Evolutionary conservation across 2,797 vertebrate species (phyloP).

Genomic region (Trematomus bernacchii): DNA sequence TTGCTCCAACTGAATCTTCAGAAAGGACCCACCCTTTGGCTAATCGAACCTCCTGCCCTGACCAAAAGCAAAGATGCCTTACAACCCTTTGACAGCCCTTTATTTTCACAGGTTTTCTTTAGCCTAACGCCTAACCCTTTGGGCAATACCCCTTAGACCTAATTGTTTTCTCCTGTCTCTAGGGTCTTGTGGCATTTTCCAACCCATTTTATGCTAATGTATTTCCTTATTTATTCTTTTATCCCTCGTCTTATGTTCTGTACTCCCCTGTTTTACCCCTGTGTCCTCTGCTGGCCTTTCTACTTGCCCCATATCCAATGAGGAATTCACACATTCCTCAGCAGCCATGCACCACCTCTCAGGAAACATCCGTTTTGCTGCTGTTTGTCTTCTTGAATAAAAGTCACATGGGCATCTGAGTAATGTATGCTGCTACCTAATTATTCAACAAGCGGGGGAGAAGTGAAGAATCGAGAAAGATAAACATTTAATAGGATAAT

Average conservation of each 20-base stretch:
- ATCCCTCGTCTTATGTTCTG: background rate
- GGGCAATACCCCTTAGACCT: background rate
- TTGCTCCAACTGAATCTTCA: slow-evolving; percentile 22
- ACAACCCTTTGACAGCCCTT: slow-evolving; percentile 4
- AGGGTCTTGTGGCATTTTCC: background rate
- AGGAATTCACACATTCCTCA: slow-evolving; percentile 75
- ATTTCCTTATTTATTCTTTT: background rate
- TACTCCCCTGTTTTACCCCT: slow-evolving; percentile 16
- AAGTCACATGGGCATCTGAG: slow-evolving; percentile 23
- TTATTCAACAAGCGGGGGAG: slow-evolving; percentile 40
- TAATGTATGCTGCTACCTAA: slow-evolving; percentile 43
- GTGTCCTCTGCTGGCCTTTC: slow-evolving; percentile 21
- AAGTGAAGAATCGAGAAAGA: slow-evolving; percentile 7
- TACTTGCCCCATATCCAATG: slow-evolving; percentile 46
- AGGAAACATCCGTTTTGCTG: slow-evolving; percentile 64
- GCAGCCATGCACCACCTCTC: slow-evolving; percentile 52
- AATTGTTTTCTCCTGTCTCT: background rate
- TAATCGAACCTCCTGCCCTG: slow-evolving; percentile 27
- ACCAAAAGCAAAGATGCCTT: slow-evolving; percentile 9
- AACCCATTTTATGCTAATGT: background rate
- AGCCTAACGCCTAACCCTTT: slow-evolving; percentile 4
- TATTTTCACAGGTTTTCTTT: slow-evolving; percentile 14
- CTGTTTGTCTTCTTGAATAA: slow-evolving; percentile 39
- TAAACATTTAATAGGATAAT: slow-evolving; percentile 24
- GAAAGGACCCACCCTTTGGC: background rate